Conservation (phyloP, 2,797 vertebrate genomes). For the Pangasius krempfi region DNA sequence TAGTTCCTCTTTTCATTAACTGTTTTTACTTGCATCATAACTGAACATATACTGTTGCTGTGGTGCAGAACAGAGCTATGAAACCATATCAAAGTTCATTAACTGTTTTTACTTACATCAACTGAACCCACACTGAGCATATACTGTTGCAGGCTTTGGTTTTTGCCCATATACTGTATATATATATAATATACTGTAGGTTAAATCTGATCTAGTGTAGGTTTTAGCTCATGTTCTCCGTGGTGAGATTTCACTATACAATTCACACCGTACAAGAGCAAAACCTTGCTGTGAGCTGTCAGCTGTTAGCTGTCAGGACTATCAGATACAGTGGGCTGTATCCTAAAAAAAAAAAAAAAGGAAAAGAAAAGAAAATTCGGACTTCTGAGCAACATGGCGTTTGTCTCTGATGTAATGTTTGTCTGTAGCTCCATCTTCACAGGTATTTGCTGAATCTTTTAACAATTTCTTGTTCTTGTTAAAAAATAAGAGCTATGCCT, state of each 20-base stretch:
- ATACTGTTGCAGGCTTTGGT: background rate
- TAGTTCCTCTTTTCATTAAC: background rate
- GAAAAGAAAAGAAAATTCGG: too few relatives aligned
- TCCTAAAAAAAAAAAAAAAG: background rate
- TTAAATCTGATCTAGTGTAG: too few relatives aligned
- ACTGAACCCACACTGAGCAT: too few relatives aligned
- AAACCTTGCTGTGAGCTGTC: background rate
- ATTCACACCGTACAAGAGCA: background rate
- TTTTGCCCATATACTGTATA: background rate
- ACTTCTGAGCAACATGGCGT: too few relatives aligned
- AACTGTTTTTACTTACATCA: background rate
- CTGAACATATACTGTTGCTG: background rate
- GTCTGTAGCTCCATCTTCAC: too few relatives aligned
- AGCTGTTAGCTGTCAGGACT: background rate
- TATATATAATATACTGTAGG: background rate
- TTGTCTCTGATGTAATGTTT: too few relatives aligned
- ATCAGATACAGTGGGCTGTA: background rate
- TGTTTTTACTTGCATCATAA: background rate
- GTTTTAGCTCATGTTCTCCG: background rate
- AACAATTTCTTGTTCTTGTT: too few relatives aligned
- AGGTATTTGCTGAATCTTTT: too few relatives aligned
- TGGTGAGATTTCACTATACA: background rate
- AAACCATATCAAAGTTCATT: conserved; percentile 1
- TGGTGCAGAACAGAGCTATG: background rate
- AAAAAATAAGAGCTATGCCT: too few relatives aligned